Conservation (phyloP, 2,797 vertebrate genomes). For the Heliangelus exortis region DNA sequence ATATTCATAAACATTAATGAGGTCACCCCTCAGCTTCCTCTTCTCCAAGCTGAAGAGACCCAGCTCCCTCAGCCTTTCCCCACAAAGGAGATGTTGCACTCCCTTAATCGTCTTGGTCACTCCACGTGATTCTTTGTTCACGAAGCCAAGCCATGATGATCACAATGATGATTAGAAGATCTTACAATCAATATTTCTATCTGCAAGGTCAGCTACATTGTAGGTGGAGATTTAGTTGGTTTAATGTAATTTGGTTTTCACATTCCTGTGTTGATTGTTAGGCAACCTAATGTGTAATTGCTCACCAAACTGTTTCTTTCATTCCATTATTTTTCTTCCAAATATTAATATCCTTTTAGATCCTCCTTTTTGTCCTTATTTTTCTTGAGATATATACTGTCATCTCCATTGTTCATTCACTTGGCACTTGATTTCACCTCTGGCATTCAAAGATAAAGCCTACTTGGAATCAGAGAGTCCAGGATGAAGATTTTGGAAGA, state of each 20-base stretch:
- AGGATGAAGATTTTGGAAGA: not conserved
- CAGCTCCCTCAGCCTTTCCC: no score
- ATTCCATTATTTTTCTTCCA: not conserved
- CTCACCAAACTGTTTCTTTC: not conserved
- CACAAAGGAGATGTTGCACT: no score
- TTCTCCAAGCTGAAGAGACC: no score
- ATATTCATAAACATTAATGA: no score
- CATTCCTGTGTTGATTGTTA: not conserved
- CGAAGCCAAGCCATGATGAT: no score
- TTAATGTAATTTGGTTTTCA: not conserved
- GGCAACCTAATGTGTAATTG: not conserved
- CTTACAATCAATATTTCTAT: not conserved
- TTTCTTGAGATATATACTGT: not conserved
- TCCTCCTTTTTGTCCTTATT: not conserved
- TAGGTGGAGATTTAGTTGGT: not conserved
- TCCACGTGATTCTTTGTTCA: no score
- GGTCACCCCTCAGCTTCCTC: no score
- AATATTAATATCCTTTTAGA: not conserved
- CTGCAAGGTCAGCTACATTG: not conserved
- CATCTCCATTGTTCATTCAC: not conserved
- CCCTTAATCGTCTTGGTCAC: no score
- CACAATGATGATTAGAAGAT: not conserved
- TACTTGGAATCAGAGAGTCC: not conserved
- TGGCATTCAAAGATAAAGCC: not conserved
- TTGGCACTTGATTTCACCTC: not conserved